Evolutionary conservation across 2,113 vertebrate species (phyloP).

Genomic region (Prunella himalayana): DNA sequence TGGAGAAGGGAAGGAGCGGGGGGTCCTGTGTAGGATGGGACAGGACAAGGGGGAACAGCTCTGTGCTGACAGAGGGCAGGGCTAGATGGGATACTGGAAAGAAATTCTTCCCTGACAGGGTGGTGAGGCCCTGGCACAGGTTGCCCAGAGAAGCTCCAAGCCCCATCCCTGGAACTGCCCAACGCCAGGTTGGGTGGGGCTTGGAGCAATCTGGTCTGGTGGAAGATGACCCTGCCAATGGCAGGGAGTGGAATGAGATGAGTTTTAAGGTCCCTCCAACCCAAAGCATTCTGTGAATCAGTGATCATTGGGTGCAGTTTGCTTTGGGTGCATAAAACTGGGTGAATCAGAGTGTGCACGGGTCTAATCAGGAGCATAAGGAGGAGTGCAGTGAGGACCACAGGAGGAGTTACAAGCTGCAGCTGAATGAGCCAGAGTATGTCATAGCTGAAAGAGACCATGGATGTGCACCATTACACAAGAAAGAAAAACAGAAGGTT

Average conservation of each 20-base stretch:
- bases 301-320: neutral
- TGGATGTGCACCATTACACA: neutral
- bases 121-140: neutral
- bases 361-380: neutral
- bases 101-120: neutral
- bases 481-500: neutral
- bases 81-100: neutral
- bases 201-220: neutral
- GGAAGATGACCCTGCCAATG: neutral
- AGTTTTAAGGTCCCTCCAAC: neutral
- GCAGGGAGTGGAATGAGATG: neutral
- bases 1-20: neutral
- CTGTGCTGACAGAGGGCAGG: neutral
- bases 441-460: neutral
- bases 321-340: neutral
- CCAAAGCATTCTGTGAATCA: neutral
- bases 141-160: neutral
- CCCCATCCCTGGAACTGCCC: neutral
- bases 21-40: neutral
- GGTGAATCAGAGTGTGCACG: accelerated
- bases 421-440: neutral
- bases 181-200: accelerated
- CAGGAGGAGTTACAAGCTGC: neutral
- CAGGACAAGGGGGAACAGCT: neutral
- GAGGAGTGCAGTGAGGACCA: neutral